phyloP scores from a whole-genome alignment of 2,113 vertebrate genomes.

The Trogon surrucura region DNA sequence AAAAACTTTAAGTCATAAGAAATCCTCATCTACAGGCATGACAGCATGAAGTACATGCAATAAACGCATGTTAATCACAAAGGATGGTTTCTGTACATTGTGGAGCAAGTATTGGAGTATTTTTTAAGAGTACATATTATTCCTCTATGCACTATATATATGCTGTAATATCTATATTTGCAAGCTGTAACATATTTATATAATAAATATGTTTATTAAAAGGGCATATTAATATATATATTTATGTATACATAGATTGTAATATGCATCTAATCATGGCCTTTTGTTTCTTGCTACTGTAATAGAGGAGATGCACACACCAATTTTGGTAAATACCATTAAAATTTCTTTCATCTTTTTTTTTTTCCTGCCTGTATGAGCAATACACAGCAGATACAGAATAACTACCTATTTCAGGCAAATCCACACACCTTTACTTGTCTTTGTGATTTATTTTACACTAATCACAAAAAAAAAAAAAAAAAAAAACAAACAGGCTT shows the following conservation, averaged over 20 bases:
- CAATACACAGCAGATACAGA: neutral
- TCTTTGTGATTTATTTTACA: neutral
- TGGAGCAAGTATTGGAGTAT: fast-evolving
- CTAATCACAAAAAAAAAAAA: neutral
- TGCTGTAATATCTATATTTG: neutral
- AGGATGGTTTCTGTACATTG: neutral
- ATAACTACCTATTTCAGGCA: neutral
- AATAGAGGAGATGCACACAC: neutral
- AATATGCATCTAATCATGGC: neutral
- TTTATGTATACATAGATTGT: neutral
- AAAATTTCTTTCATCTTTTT: neutral
- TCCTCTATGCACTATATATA: neutral
- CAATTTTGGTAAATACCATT: neutral
- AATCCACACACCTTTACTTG: neutral
- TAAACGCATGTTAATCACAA: neutral
- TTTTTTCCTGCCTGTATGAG: neutral
- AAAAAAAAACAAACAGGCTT: no score
- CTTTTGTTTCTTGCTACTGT: neutral
- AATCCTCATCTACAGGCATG: fast-evolving
- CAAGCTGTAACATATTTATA: neutral
- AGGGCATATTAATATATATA: neutral
- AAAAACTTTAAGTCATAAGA: neutral
- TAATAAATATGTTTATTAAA: neutral
- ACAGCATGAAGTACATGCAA: neutral
- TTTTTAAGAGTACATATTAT: neutral